A percentile compares a stretch with the other conserved stretches of the same genome.
phyloP scores from a whole-genome alignment of 2,888 invertebrate species.

The Scaptomyza tumidula region DNA sequence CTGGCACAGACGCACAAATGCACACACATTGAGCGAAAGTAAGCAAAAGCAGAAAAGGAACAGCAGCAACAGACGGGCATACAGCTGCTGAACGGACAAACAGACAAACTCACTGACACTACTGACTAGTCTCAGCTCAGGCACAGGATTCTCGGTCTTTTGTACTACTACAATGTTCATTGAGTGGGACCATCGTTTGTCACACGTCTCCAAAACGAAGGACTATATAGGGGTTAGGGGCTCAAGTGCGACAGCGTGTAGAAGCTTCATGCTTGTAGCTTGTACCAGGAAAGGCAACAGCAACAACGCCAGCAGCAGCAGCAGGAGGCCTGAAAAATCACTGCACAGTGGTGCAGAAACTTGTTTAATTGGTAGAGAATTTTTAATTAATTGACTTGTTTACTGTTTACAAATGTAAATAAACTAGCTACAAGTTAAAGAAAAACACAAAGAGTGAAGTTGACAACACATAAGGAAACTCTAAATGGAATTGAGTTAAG shows the following conservation, averaged over 20 bases:
- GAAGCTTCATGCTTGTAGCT: not conserved
- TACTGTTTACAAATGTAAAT: conserved; percentile 5
- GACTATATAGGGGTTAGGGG: conserved; percentile 17
- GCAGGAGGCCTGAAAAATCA: conserved; percentile 6
- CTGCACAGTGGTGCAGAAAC: conserved; percentile 31
- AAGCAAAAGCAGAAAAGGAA: conserved; percentile 8
- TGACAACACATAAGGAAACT: not conserved
- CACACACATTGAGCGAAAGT: conserved; percentile 2
- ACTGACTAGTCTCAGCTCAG: conserved; percentile 24
- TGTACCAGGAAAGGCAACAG: too few relatives aligned
- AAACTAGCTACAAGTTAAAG: conserved; percentile 1
- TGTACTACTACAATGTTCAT: conserved; percentile 50
- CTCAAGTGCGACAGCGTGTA: conserved; percentile 11
- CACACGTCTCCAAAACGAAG: conserved; percentile 57
- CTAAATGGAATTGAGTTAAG: not conserved
- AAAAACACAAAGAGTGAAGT: not conserved
- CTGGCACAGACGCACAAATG: conserved; percentile 48
- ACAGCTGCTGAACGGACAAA: conserved; percentile 17
- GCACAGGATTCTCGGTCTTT: conserved; percentile 45
- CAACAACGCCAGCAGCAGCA: not conserved
- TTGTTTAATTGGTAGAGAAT: conserved; percentile 10
- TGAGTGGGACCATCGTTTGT: conserved; percentile 72
- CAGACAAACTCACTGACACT: conserved; percentile 17
- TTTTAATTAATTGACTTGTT: conserved; percentile 1
- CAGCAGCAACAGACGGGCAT: not conserved